phyloP scores from a whole-genome alignment of 64 coral and sea anemone species.

The Acropora yongei region DNA sequence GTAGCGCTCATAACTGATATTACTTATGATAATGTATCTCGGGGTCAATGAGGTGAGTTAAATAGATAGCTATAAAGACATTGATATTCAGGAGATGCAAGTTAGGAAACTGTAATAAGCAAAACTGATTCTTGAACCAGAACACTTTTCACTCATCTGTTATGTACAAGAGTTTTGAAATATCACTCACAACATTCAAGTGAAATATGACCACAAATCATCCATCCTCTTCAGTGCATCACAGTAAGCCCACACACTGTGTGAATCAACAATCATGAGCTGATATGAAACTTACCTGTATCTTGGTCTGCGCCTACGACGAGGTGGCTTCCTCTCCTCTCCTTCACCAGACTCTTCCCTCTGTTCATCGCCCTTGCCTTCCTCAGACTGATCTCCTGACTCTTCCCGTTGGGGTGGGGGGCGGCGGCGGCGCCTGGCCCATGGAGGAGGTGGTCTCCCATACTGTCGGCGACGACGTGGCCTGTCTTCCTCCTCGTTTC shows the following conservation, averaged over 20 bases:
- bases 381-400: conserved; percentile 72
- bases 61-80: too few species aligned
- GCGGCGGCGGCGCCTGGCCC: conserved; percentile 53
- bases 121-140: neutral
- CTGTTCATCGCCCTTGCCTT: conserved; percentile 59
- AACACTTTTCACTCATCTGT: too few species aligned
- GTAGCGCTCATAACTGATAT: too few species aligned
- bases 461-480: conserved; percentile 39
- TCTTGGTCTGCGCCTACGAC: conserved; percentile 73
- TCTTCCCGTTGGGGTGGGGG: conserved; percentile 65
- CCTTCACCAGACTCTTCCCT: conserved; percentile 62
- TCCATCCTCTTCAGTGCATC: too few species aligned
- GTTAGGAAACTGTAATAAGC: neutral
- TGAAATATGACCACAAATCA: too few species aligned
- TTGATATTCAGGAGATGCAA: neutral
- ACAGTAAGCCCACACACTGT: too few species aligned
- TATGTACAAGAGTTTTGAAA: too few species aligned
- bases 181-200: too few species aligned
- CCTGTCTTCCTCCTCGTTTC: conserved; percentile 42
- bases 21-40: too few species aligned
- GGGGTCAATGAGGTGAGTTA: too few species aligned
- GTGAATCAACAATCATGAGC: too few species aligned
- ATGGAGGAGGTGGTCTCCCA: conserved; percentile 53
- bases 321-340: conserved; percentile 73
- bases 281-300: conserved; percentile 16